These are phyloP conservation scores for Coreius guichenoti DNA, from an alignment of 2,797 vertebrate genomes.

Conservation along the genomic window DNA sequence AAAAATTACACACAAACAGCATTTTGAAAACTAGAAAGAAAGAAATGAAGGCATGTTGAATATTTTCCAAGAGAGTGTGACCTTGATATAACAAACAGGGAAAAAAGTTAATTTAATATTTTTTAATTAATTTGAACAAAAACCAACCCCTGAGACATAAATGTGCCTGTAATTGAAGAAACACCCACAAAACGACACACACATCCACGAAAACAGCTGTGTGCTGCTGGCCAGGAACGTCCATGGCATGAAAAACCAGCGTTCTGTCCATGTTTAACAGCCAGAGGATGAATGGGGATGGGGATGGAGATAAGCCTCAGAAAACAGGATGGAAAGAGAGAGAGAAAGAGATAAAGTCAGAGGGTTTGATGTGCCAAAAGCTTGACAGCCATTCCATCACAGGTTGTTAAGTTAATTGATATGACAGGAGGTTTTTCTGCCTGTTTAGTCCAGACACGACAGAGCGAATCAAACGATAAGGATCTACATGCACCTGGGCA, in stretches of 20 bases:
- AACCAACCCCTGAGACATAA: not conserved
- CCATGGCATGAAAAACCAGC: slow-evolving; percentile 72
- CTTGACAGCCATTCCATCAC: slow-evolving; percentile 70
- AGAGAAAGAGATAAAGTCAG: slow-evolving; percentile 14
- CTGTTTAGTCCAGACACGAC: slow-evolving; percentile 64
- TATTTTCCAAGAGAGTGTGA: not conserved
- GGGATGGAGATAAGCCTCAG: slow-evolving; percentile 44
- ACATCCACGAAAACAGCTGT: not conserved
- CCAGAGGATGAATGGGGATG: slow-evolving; percentile 40
- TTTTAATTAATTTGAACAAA: not conserved
- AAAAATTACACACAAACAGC: not conserved
- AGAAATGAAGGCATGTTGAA: not conserved
- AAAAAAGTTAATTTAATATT: too few relatives aligned
- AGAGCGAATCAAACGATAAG: slow-evolving; percentile 68
- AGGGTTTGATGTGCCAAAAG: slow-evolving; percentile 63
- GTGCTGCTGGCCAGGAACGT: slow-evolving; percentile 57
- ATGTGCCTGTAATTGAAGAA: not conserved
- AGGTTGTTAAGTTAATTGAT: slow-evolving; percentile 69
- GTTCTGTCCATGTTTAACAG: slow-evolving; percentile 33
- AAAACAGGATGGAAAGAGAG: slow-evolving; percentile 45
- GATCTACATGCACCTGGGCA: slow-evolving; percentile 56
- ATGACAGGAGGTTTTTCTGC: slow-evolving; percentile 72
- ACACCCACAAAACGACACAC: not conserved
- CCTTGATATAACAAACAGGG: not conserved
- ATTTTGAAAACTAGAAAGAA: too few relatives aligned